Evolutionary conservation across 1,140 invertebrate genomes (phyloP).

Genomic region (Mamestra configurata): DNA sequence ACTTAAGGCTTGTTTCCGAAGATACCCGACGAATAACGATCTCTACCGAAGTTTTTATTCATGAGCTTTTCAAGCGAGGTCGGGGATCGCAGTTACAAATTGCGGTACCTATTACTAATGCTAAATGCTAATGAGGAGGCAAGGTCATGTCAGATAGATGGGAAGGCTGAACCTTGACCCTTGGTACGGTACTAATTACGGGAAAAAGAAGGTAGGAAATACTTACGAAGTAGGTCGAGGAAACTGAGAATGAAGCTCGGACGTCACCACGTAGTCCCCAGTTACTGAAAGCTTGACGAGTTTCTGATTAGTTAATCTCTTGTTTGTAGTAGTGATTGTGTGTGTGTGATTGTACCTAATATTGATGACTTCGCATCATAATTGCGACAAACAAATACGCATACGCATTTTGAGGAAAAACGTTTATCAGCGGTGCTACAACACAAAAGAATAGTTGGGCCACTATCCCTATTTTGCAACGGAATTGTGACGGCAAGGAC

Average conservation of each 20-base stretch:
- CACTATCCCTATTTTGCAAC: too few species aligned
- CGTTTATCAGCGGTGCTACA: too few species aligned
- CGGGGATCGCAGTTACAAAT: background rate
- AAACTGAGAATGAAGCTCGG: background rate
- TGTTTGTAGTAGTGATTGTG: too few species aligned
- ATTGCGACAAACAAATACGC: too few species aligned
- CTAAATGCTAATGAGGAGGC: slow-evolving; percentile 20
- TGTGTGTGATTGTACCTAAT: too few species aligned
- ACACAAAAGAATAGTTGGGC: too few species aligned
- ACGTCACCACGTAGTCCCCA: too few species aligned
- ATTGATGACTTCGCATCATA: too few species aligned
- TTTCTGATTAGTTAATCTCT: too few species aligned
- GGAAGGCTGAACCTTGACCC: background rate
- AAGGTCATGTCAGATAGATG: slow-evolving; percentile 9
- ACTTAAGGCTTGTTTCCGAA: slow-evolving; percentile 9
- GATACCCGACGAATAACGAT: slow-evolving; percentile 26
- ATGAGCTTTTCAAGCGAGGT: slow-evolving; percentile 9
- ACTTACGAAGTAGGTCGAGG: background rate
- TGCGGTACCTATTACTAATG: background rate
- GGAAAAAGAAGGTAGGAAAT: background rate
- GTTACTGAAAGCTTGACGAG: too few species aligned
- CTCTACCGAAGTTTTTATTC: slow-evolving; percentile 1
- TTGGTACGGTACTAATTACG: background rate
- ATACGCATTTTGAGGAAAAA: too few species aligned
- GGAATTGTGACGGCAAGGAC: too few species aligned